Conservation (phyloP, 2,888 invertebrate genomes). For the Mythimna loreyi region DNA sequence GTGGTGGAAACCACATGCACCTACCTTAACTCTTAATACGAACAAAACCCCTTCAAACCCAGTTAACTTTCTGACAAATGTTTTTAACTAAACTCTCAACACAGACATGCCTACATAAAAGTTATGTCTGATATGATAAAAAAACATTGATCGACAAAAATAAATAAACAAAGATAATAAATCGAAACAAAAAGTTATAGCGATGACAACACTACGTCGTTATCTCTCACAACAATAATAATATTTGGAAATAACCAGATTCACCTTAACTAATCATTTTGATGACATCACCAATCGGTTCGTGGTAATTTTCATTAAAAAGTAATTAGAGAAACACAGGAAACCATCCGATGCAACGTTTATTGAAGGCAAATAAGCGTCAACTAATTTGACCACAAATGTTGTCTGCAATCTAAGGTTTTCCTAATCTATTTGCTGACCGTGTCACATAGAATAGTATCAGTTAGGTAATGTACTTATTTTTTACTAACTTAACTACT, state of each 20-base stretch:
- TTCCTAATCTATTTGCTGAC: not conserved
- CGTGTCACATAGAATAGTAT: not conserved
- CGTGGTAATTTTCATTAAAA: constrained; percentile 23
- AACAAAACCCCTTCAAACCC: not conserved
- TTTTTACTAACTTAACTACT: no score
- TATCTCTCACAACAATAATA: constrained; percentile 19
- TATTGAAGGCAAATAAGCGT: not conserved
- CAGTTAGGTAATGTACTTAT: not conserved
- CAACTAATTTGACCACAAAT: not conserved
- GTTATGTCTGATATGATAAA: constrained; percentile 12
- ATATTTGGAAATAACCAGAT: constrained; percentile 41
- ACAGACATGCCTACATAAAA: not conserved
- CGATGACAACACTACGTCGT: constrained; percentile 1
- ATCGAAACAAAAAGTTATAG: constrained; percentile 21
- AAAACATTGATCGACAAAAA: constrained; percentile 2
- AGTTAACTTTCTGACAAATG: not conserved
- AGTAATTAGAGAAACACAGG: constrained; percentile 8
- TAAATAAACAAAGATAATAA: constrained; percentile 31
- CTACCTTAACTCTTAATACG: no score
- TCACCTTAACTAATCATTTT: constrained; percentile 7
- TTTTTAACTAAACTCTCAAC: not conserved
- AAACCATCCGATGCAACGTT: not conserved
- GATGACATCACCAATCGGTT: constrained; percentile 22
- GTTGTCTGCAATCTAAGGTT: not conserved
- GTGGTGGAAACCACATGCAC: no score